These are phyloP conservation scores for Platynereis dumerilii DNA, from an alignment of 2,888 invertebrate genomes.

Conservation along the genomic window DNA sequence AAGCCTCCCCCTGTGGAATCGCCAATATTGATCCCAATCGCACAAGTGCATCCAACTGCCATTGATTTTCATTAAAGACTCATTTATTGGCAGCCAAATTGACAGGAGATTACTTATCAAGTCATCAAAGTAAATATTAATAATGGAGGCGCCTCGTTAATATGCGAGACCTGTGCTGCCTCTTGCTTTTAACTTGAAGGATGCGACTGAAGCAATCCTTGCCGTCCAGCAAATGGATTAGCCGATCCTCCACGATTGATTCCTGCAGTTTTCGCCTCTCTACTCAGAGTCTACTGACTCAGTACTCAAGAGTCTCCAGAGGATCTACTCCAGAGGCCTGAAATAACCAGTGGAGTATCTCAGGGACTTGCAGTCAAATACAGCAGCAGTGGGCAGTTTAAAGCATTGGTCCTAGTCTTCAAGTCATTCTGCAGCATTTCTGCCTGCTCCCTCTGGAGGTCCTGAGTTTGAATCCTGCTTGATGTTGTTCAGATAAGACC, in stretches of 20 bases:
- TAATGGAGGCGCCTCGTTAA: slow-evolving; percentile 14
- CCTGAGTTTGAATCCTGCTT: too few relatives aligned
- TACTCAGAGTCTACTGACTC: too few relatives aligned
- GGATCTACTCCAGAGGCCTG: too few relatives aligned
- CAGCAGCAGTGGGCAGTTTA: too few relatives aligned
- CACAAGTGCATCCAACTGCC: neutral
- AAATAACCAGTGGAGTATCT: too few relatives aligned
- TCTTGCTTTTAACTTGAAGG: neutral
- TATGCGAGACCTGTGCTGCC: neutral
- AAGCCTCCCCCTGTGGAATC: slow-evolving; percentile 13
- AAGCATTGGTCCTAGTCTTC: too few relatives aligned
- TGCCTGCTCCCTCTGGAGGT: too few relatives aligned
- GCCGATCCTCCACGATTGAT: neutral
- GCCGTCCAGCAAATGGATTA: slow-evolving; percentile 2
- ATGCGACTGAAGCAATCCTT: neutral
- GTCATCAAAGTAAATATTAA: slow-evolving; percentile 29
- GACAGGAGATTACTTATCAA: slow-evolving; percentile 29
- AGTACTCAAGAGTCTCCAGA: too few relatives aligned
- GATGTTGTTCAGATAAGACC: too few relatives aligned
- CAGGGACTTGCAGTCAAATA: too few relatives aligned
- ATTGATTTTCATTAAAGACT: slow-evolving; percentile 31
- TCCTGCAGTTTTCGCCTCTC: too few relatives aligned
- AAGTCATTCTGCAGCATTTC: too few relatives aligned
- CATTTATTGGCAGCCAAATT: slow-evolving; percentile 26
- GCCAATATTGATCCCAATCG: slow-evolving; percentile 17